phyloP scores from a whole-genome alignment of 1,140 invertebrate species.

The Aphelenchoides besseyi region DNA sequence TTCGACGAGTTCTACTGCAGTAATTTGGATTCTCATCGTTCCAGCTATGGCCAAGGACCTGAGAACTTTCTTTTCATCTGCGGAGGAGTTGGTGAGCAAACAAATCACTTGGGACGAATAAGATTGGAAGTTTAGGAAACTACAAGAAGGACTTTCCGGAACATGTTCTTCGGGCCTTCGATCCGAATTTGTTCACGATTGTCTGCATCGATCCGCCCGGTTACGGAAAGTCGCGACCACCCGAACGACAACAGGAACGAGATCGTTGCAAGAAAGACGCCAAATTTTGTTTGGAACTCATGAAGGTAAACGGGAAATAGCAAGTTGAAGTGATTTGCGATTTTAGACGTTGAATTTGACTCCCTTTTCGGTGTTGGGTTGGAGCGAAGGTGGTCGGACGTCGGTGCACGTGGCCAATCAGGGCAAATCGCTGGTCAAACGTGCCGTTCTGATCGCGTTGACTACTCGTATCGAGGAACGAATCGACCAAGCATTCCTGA shows the following conservation, averaged over 20 bases:
- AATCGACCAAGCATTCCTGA: constrained; percentile 54
- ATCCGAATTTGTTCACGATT: constrained; percentile 51
- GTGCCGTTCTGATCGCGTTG: constrained; percentile 52
- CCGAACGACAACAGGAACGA: constrained; percentile 57
- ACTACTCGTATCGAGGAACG: constrained; percentile 53
- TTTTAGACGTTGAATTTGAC: constrained; percentile 35
- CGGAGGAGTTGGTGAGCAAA: constrained; percentile 52
- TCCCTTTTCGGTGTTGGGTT: constrained; percentile 59
- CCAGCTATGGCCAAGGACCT: constrained; percentile 52
- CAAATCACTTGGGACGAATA: too few relatives aligned
- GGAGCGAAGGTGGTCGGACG: constrained; percentile 60
- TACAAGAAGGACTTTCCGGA: constrained; percentile 61
- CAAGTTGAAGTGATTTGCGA: not conserved
- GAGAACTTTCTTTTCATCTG: constrained; percentile 57
- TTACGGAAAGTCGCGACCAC: constrained; percentile 59
- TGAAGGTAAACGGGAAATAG: constrained; percentile 34
- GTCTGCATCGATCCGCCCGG: constrained; percentile 59
- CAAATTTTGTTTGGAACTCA: constrained; percentile 54
- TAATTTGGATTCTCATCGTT: not conserved
- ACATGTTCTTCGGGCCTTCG: constrained; percentile 50
- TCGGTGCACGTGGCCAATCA: constrained; percentile 57
- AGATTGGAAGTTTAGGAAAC: constrained; percentile 43
- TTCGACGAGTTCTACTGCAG: too few relatives aligned
- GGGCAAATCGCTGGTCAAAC: constrained; percentile 44
- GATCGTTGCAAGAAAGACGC: constrained; percentile 58